These are phyloP conservation scores for Lepidurus packardi DNA, from an alignment of 1,140 invertebrate species.

Conservation along the genomic window DNA sequence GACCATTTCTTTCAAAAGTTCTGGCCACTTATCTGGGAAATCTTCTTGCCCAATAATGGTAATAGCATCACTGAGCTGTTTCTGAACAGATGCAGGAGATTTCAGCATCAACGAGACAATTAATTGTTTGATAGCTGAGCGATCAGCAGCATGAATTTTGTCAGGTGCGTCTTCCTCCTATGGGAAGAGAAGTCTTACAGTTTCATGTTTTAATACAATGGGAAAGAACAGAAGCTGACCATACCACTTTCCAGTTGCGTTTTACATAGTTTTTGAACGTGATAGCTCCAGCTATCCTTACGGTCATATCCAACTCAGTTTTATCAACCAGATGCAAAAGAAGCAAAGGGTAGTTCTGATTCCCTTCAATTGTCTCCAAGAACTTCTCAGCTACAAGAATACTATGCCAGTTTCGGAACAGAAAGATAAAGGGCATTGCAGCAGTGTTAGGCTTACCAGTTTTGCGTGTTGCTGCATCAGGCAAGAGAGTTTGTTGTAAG, in stretches of 20 bases:
- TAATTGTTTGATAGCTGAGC: constrained; percentile 70
- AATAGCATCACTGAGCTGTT: constrained; percentile 91
- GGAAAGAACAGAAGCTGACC: constrained; percentile 40
- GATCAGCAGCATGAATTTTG: constrained; percentile 72
- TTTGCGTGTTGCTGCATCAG: constrained; percentile 69
- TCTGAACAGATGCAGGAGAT: constrained; percentile 81
- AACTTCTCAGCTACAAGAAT: constrained; percentile 79
- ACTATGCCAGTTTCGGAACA: constrained; percentile 22
- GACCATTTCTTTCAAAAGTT: constrained; percentile 84
- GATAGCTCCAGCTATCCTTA: constrained; percentile 80
- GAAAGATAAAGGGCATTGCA: neutral
- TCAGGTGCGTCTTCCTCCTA: constrained; percentile 62
- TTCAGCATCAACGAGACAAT: constrained; percentile 91
- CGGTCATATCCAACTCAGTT: constrained; percentile 65
- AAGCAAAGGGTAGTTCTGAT: constrained; percentile 83
- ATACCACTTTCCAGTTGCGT: constrained; percentile 85
- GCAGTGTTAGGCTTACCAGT: constrained; percentile 59
- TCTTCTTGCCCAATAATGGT: constrained; percentile 90
- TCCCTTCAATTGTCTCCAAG: constrained; percentile 79
- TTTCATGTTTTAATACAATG: neutral
- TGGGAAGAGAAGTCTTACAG: neutral
- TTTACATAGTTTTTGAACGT: constrained; percentile 97
- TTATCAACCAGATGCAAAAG: constrained; percentile 79
- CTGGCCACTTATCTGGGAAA: constrained; percentile 91
- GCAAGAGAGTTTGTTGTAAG: constrained; percentile 80